Evolutionary conservation across 2,888 invertebrate species (phyloP).

Genomic region (Nineta flava): DNA sequence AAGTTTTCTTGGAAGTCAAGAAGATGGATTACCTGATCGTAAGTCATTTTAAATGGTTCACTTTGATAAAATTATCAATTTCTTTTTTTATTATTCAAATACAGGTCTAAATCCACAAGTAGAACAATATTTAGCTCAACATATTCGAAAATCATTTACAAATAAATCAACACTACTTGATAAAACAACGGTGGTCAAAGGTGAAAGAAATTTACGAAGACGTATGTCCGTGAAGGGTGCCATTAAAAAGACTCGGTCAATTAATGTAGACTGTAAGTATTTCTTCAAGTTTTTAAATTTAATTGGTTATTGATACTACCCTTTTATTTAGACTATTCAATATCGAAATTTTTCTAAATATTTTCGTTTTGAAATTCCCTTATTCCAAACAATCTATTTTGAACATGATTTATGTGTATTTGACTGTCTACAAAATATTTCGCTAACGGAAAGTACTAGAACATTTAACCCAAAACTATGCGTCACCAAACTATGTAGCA

Average conservation of each 20-base stretch:
- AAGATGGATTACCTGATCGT: slow-evolving; percentile 81
- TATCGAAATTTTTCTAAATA: no score
- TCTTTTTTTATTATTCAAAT: slow-evolving; percentile 11
- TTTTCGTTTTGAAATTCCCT: no score
- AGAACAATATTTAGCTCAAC: slow-evolving; percentile 74
- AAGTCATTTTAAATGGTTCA: slow-evolving; percentile 23
- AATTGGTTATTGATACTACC: neutral
- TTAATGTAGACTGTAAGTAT: slow-evolving; percentile 73
- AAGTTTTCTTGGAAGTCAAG: slow-evolving; percentile 85
- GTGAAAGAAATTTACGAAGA: slow-evolving; percentile 41
- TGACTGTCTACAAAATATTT: no score
- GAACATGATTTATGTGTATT: no score
- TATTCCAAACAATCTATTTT: no score
- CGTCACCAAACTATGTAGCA: no score
- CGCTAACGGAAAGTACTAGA: no score
- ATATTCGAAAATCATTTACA: slow-evolving; percentile 64
- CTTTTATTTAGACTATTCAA: no score
- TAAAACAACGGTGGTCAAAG: slow-evolving; percentile 32
- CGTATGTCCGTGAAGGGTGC: slow-evolving; percentile 84
- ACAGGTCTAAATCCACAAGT: slow-evolving; percentile 64
- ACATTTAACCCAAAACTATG: no score
- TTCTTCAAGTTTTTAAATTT: neutral
- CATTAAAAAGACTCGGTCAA: slow-evolving; percentile 84
- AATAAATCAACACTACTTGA: slow-evolving; percentile 51
- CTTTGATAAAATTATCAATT: neutral